Evolutionary conservation across 2,113 vertebrate genomes (phyloP).

Genomic region (Sigmodon hispidus): DNA sequence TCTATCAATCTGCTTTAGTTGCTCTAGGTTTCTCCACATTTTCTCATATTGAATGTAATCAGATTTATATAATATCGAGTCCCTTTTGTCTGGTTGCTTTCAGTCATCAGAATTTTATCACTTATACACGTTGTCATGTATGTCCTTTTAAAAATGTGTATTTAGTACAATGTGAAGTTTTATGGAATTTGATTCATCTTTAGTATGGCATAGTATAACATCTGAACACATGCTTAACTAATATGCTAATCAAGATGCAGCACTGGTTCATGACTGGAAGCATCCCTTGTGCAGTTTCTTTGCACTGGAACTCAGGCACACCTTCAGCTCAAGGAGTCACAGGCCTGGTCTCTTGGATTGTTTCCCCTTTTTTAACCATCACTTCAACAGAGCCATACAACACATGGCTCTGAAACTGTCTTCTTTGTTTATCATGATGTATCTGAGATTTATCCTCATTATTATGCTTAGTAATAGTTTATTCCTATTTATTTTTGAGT

Average conservation of each 20-base stretch:
- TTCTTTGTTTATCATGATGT: not conserved
- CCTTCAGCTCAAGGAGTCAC: not conserved
- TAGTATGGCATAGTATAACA: not conserved
- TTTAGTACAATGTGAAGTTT: not conserved
- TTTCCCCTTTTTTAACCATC: not conserved
- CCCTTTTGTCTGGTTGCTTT: not conserved
- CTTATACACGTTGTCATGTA: not conserved
- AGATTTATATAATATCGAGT: not conserved
- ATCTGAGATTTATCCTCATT: not conserved
- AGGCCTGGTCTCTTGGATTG: not conserved
- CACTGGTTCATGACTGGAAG: not conserved
- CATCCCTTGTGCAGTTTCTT: not conserved
- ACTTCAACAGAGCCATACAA: not conserved
- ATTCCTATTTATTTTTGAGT: not conserved
- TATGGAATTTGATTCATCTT: not conserved
- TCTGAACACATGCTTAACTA: not conserved
- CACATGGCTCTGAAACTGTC: not conserved
- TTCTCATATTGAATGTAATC: not conserved
- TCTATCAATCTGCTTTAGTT: not conserved
- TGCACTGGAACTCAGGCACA: not conserved
- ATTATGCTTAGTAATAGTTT: not conserved
- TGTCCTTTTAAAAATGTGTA: not conserved
- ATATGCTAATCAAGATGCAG: not conserved
- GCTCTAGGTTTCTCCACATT: not conserved
- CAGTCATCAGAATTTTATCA: slow-evolving; percentile 1